Conservation (phyloP, 1,140 invertebrate genomes). For the Bombus sylvicola region DNA sequence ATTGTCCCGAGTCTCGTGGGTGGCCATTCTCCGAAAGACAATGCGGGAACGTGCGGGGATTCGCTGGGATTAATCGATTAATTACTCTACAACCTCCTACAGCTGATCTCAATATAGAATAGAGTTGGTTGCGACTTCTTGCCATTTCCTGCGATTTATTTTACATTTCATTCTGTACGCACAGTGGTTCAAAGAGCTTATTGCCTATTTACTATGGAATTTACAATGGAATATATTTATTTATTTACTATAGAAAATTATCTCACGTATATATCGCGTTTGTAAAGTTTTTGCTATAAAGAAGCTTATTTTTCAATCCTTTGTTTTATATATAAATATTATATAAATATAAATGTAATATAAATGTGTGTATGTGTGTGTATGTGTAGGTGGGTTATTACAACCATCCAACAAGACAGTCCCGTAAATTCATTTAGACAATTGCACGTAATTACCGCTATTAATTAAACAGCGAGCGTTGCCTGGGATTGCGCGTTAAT, state of each 20-base stretch:
- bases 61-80: not conserved
- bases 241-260: no score
- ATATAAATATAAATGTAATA: no score
- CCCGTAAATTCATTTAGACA: not conserved
- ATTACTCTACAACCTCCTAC: not conserved
- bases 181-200: no score
- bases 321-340: no score
- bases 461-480: conserved; percentile 9
- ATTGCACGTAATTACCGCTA: conserved; percentile 8
- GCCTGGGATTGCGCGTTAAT: not conserved
- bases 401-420: not conserved
- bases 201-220: no score
- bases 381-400: not conserved
- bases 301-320: no score
- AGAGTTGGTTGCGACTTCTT: not conserved
- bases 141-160: not conserved
- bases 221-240: no score
- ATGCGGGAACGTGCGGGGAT: not conserved
- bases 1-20: not conserved
- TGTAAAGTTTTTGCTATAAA: no score
- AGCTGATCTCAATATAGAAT: not conserved
- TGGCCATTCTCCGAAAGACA: not conserved
- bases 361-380: no score
- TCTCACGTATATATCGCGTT: no score
- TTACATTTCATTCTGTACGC: no score